Base-by-base conservation (phyloP, 2,888 invertebrate genomes). In the Celastrina argiolus region DNA sequence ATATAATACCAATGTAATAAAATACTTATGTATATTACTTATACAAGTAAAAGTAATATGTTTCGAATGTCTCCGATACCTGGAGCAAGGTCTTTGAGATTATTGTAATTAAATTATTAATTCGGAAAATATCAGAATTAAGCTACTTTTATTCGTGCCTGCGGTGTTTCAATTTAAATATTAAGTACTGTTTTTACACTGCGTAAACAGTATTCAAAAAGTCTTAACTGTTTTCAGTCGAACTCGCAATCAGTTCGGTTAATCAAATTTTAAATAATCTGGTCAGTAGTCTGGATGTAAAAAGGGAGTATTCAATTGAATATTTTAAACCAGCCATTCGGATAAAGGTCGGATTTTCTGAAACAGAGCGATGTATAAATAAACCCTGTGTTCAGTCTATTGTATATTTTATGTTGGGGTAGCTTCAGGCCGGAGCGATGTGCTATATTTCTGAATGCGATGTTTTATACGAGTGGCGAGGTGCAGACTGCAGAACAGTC, bases 341-440 rank as follows among this genome's bases (percentile, higher is more conserved):
- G 61, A 69, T 66, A 66, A 69, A 67, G 67, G 67, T 67, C 66
- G 56, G 69, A 67, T 69, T 69, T 69, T 66, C 67, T 67, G 64
- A 69, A 69, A 67, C 67, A 69, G 67, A 51, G 42, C 67, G 51
- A 34, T 65, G 42, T 58, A 65, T 65, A 65, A 65, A 58, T 65
- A 65, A 65, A 42, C 26, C 56, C 41, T 5, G 61, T 56, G 36
- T 26, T 39, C 65, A 65, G 65, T 28, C 58, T 65, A 58, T 41
- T 41, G 65, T 64, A 56, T 61, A 61, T 61, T 39, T 56, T 56
- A 56, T 65, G 26, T 39, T 41, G 42, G 65, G 65, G 58, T 31
- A 41, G 14, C 28, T 41, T 65, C 39, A 36, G 39, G 22, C 22
- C 22, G 56, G 31, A 16, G 56, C 34, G 36, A 56, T 56, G 56